Percentiles rank a stretch among this genome's conserved stretches.
Evolutionary conservation across 2,797 vertebrate species (phyloP).

Genomic region (Bryconaethiops microstoma): DNA sequence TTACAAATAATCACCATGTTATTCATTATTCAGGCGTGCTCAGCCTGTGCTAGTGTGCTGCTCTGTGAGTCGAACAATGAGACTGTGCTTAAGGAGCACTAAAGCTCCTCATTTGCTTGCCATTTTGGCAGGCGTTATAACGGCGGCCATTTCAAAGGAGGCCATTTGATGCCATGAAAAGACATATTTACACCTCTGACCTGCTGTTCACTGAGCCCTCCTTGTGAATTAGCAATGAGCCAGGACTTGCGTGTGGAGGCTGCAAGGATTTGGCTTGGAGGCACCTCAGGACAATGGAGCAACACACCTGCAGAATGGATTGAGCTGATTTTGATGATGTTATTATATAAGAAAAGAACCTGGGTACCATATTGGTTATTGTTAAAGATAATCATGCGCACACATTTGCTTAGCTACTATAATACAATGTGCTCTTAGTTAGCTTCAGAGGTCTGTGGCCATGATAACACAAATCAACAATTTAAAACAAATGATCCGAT

Average conservation of each 20-base stretch:
- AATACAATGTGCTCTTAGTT: background rate
- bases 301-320: constrained; percentile 50
- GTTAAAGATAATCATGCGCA: background rate
- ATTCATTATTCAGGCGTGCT: constrained; percentile 34
- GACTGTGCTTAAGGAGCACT: constrained; percentile 47
- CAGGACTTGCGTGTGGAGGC: constrained; percentile 13
- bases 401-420: constrained; percentile 20
- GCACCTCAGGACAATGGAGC: constrained; percentile 36
- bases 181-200: constrained; percentile 49
- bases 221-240: constrained; percentile 43
- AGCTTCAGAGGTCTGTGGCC: background rate
- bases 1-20: constrained; percentile 9
- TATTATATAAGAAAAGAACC: constrained; percentile 27
- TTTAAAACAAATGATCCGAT: background rate
- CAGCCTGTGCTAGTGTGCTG: constrained; percentile 69
- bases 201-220: constrained; percentile 26
- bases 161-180: constrained; percentile 26
- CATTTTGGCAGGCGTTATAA: constrained; percentile 71
- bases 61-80: constrained; percentile 72
- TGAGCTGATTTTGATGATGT: constrained; percentile 28
- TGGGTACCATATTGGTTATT: constrained; percentile 6
- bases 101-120: constrained; percentile 52
- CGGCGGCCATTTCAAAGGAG: constrained; percentile 72
- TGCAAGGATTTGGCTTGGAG: constrained; percentile 28
- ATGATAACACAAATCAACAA: background rate